Conservation (phyloP, 2,888 invertebrate genomes). For the Perizoma flavofasciatum region DNA sequence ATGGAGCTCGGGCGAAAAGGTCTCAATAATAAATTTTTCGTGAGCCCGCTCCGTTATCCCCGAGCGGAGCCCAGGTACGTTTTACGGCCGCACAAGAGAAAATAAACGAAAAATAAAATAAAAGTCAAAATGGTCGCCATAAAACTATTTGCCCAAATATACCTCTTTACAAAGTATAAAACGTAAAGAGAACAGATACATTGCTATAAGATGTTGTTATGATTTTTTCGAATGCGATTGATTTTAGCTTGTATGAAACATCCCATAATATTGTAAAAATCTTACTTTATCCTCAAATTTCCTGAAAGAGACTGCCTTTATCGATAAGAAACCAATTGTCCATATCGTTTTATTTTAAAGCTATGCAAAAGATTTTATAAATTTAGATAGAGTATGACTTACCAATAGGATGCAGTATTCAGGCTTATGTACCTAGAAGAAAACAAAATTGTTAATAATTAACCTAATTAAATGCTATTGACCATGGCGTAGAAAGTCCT, state of each 20-base stretch:
- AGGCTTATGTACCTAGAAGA: slow-evolving; percentile 33
- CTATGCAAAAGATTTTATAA: no score
- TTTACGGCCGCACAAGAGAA: slow-evolving; percentile 82
- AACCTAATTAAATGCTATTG: no score
- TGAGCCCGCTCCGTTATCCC: slow-evolving; percentile 80
- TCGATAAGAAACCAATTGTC: no score
- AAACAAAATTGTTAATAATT: slow-evolving; percentile 11
- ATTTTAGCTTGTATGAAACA: not conserved
- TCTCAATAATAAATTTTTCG: slow-evolving; percentile 83
- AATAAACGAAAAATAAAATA: slow-evolving; percentile 84
- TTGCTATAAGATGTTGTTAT: slow-evolving; percentile 45
- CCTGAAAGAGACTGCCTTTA: no score
- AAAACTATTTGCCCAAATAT: slow-evolving; percentile 80
- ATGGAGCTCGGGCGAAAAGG: slow-evolving; percentile 81
- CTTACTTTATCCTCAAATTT: no score
- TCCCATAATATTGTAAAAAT: no score
- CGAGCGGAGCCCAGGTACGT: slow-evolving; percentile 80
- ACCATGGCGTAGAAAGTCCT: no score
- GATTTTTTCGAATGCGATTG: slow-evolving; percentile 35
- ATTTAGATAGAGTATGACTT: not conserved
- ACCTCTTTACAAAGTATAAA: slow-evolving; percentile 64
- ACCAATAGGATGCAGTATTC: slow-evolving; percentile 29
- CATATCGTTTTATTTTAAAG: no score
- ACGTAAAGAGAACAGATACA: slow-evolving; percentile 52
- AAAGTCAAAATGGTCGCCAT: slow-evolving; percentile 82